Base-by-base conservation (phyloP, 1,140 invertebrate genomes). In the Oryctes rhinoceros region DNA sequence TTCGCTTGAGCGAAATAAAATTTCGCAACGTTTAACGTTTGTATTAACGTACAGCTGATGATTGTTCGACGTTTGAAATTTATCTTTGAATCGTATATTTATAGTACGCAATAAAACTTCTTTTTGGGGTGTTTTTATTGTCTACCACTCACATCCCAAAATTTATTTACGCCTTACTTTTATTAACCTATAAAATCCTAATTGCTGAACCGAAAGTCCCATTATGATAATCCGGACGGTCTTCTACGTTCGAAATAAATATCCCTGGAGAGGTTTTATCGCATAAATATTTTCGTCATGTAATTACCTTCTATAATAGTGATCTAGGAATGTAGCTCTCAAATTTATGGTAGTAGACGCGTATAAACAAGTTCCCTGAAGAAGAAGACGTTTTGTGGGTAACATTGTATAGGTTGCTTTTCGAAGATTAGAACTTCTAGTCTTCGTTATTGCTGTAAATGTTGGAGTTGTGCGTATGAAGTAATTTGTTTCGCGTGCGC, bases 261-360 rank as follows among this genome's bases (percentile, higher is more conserved):
- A 59, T 59, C 53, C 18, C 53, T n/a, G n/a, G 53, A 59, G 53
- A 59, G 15, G 18, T n/a, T 59, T 59, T 59, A 59, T 59, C 18
- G 53, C 15, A 18, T 11, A n/a, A 6, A 59, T 18, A 59, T 59
- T 59, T 15, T 59, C 53, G 53, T 59, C 18, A n/a, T 15, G 53
- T 59, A 18, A 18, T 59, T 18, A 59, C 18, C 3, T 18, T 59
- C 13, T 18, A n/a, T 15, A 18, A 18, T 11, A 18, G 49, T 53
- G 4, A 2, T 1, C 11, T 53, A 53, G 13, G 49, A 15, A 11
- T 53, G 39, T 44, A 44, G 9, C 9, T 5, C 5, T 1, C 39
- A 10, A 10, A 44, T 44, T 44, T 44, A 10, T 44, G 39, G 39
- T 44, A 2, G 2, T 44, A 5, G 9, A 44, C 5, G 39, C 5